Evolutionary conservation across 2,797 vertebrate genomes (phyloP).

Genomic region (Geotrypetes seraphini): DNA sequence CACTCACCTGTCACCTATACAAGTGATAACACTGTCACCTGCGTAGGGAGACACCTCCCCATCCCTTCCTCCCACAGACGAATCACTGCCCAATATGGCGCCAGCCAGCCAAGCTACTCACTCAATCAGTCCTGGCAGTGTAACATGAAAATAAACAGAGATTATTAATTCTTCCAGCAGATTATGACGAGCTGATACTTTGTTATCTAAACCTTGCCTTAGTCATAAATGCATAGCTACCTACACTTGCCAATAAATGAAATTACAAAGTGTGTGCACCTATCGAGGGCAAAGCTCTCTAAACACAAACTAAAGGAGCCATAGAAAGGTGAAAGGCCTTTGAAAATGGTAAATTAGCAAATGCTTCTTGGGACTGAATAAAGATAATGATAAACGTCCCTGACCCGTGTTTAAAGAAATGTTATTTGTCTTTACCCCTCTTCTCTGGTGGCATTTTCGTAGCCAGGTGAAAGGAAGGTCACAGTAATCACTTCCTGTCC

Average conservation of each 20-base stretch:
- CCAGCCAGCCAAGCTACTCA: slow-evolving; percentile 32
- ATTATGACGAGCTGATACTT: slow-evolving; percentile 5
- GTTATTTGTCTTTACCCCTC: too few species aligned
- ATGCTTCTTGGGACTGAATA: not conserved
- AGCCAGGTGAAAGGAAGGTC: slow-evolving; percentile 4
- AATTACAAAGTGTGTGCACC: not conserved
- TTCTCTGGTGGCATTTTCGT: slow-evolving; percentile 9
- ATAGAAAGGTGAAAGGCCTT: not conserved
- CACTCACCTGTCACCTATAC: slow-evolving; percentile 23
- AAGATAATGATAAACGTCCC: not conserved
- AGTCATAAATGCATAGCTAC: slow-evolving; percentile 8
- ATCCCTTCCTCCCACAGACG: slow-evolving; percentile 21
- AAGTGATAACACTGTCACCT: slow-evolving; percentile 25
- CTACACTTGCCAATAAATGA: not conserved
- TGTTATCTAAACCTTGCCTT: not conserved
- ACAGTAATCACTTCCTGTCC: not conserved
- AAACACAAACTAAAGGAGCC: not conserved
- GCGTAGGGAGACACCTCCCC: slow-evolving; percentile 35
- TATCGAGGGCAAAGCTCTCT: not conserved
- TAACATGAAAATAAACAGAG: slow-evolving; percentile 14
- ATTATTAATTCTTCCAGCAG: slow-evolving; percentile 11
- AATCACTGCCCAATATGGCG: slow-evolving; percentile 27
- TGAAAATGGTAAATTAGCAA: not conserved
- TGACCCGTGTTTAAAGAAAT: not conserved
- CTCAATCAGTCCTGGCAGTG: slow-evolving; percentile 28